Conservation (phyloP, 2,888 invertebrate species). For the Pachydiplax longipennis region DNA sequence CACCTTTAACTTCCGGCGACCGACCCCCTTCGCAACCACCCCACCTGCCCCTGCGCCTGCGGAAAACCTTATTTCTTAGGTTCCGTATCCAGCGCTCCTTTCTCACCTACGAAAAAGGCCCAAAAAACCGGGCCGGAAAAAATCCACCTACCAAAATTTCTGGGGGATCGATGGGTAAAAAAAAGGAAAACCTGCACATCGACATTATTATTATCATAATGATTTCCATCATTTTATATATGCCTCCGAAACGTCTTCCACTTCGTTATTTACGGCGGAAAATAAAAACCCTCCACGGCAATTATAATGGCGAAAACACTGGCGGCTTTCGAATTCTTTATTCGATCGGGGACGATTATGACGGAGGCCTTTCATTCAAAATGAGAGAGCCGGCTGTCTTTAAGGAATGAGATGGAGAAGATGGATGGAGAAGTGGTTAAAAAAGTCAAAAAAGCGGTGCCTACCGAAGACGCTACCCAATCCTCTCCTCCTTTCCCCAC, state of each 20-base stretch:
- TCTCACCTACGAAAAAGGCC: neutral
- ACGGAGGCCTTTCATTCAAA: constrained; percentile 35
- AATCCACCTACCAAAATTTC: neutral
- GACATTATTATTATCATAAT: constrained; percentile 38
- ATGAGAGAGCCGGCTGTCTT: neutral
- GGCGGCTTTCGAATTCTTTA: constrained; percentile 20
- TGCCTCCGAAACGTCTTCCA: neutral
- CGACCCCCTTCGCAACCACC: neutral
- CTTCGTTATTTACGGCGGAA: constrained; percentile 23
- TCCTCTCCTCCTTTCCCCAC: too few species aligned
- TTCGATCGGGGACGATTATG: constrained; percentile 18
- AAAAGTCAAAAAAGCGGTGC: neutral
- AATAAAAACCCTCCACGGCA: constrained; percentile 24
- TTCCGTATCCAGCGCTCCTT: neutral
- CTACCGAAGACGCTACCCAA: neutral
- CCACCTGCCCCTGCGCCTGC: neutral
- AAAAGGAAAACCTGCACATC: neutral
- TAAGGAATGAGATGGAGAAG: neutral
- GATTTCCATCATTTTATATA: constrained; percentile 19
- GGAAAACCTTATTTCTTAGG: neutral
- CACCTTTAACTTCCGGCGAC: neutral
- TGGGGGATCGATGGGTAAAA: neutral
- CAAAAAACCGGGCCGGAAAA: neutral
- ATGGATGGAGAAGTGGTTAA: neutral
- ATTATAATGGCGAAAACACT: constrained; percentile 38